Base-by-base conservation (phyloP, 2,797 vertebrate genomes). In the Sebastes cheni region DNA sequence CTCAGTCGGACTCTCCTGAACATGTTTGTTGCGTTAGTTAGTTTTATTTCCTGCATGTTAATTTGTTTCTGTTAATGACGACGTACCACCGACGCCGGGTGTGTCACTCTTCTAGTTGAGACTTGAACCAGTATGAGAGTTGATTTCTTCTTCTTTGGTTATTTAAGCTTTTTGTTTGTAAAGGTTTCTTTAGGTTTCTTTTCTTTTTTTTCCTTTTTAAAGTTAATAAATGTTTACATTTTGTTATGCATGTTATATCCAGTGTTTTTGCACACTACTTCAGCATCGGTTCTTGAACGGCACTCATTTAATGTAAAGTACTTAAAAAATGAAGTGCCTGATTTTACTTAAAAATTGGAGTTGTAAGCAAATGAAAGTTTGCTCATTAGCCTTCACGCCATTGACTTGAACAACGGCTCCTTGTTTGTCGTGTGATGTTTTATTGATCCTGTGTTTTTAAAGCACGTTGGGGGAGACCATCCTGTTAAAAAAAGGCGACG, bases 191-290 rank as follows among this genome's bases (percentile, higher is more conserved):
- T 81, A 76, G 75, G 6, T 85, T 58, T 80, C 4, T 20, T 74
- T 62, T 77, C 3, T 5, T 76, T 67, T 54, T 71, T 42, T 50
- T 74, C 22, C 71, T 60, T 6, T 22, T 4, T n/a, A 70, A 84
- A 70, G 67, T 88, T 79, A 34, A 72, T 39, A 32, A 80, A 86
- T 86, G 91, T 94, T 94, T 94, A 94, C 91, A 92, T 91, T 89
- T 86, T 90, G 81, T 91, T 91, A 86, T 92, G 90, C 93, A 93
- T 93, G 92, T 82, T 77, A 61, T 89, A 84, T 84, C 77, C 85
- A 76, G 88, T 92, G 91, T 34, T 93, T 93, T 91, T 89, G 89
- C 91, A 91, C 91, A 90, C 87, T 81, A 81, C 89, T 70, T 79
- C 84, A 67, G 80, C 89, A 79, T 85, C 71, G 2, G 59, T 34